Percentiles rank a stretch among this genome's conserved stretches.
phyloP scores from a whole-genome alignment of 2,797 vertebrate species.

The Pangasius macronema region DNA sequence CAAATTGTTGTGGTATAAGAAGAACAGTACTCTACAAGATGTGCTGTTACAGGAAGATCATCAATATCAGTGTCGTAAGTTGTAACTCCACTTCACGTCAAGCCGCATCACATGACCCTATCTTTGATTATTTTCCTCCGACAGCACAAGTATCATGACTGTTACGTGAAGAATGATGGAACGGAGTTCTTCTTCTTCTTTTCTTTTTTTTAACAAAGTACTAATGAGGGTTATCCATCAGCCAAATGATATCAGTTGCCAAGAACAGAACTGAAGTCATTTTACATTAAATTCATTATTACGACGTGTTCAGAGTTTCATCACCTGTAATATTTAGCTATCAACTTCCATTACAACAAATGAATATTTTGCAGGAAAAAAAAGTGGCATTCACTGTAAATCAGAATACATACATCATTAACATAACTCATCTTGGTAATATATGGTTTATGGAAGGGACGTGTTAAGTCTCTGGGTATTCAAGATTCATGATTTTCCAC shows the following conservation, averaged over 20 bases:
- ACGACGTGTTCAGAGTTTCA: background rate
- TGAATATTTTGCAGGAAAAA: background rate
- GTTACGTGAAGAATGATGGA: background rate
- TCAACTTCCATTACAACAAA: background rate
- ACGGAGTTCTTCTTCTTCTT: background rate
- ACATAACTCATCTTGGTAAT: background rate
- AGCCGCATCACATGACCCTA: background rate
- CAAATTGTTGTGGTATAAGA: background rate
- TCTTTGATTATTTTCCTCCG: background rate
- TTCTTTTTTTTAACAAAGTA: background rate
- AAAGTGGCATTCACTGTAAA: background rate
- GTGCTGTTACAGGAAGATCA: background rate
- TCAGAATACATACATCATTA: background rate
- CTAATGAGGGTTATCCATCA: slow-evolving; percentile 22
- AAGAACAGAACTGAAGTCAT: background rate
- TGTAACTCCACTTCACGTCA: background rate
- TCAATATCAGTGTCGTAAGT: background rate
- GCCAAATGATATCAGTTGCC: slow-evolving; percentile 3
- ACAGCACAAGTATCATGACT: background rate
- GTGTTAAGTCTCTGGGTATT: background rate
- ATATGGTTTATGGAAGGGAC: background rate
- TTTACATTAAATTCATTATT: slow-evolving; percentile 3
- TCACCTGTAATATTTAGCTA: background rate
- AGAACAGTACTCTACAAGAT: background rate
- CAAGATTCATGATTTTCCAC: background rate